A percentile compares a stretch with the other conserved stretches of the same genome.
Evolutionary conservation across 2,797 vertebrate genomes (phyloP).

Genomic region (Gila robusta): DNA sequence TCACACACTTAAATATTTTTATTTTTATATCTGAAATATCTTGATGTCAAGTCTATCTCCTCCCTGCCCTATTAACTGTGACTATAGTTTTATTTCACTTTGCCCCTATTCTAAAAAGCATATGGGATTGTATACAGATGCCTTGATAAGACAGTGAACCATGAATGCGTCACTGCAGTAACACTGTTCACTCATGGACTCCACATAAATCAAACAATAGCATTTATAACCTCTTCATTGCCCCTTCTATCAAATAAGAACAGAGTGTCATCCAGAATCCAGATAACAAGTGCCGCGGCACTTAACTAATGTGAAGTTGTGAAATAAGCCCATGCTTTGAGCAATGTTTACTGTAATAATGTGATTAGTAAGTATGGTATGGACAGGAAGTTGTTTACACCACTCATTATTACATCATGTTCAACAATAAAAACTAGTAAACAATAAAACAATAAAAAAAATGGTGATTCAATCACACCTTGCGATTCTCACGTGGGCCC

Average conservation of each 20-base stretch:
- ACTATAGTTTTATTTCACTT: background rate
- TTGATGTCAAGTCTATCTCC: background rate
- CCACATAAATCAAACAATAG: background rate
- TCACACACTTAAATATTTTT: background rate
- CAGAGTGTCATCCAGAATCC: background rate
- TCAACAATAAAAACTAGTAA: background rate
- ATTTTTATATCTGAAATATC: background rate
- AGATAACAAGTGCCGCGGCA: background rate
- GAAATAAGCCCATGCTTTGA: background rate
- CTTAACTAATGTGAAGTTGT: background rate
- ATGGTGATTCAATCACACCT: background rate
- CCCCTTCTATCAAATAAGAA: conserved; percentile 6
- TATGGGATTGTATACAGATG: background rate
- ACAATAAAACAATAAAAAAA: background rate
- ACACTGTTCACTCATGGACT: background rate
- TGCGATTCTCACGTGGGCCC: background rate
- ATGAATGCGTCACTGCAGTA: background rate
- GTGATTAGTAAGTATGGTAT: background rate
- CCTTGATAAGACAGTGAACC: background rate
- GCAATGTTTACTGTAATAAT: background rate
- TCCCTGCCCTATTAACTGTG: background rate
- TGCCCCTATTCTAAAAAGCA: too few relatives aligned
- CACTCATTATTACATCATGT: background rate
- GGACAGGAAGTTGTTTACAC: background rate
- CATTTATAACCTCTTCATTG: conserved; percentile 2